Percentiles rank a stretch among this genome's conserved stretches.
Evolutionary conservation across 2,113 vertebrate species (phyloP).

Genomic region (Phalacrocorax brasilianus): DNA sequence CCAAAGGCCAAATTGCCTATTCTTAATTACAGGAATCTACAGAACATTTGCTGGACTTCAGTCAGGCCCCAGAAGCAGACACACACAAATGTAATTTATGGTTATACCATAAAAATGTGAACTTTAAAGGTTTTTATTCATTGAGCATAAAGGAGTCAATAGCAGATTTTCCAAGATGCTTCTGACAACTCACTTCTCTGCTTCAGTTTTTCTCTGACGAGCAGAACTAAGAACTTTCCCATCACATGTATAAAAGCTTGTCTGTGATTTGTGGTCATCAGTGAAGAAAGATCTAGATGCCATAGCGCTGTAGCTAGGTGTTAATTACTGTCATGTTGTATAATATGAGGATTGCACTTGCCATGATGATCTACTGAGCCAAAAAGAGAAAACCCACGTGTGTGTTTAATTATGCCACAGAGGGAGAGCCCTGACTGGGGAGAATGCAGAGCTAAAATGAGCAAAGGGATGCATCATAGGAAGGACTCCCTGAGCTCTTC

Average conservation of each 20-base stretch:
- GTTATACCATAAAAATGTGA: background rate
- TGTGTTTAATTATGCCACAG: background rate
- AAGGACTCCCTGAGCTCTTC: background rate
- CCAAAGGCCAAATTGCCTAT: background rate
- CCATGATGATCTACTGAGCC: background rate
- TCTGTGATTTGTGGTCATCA: background rate
- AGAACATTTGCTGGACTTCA: background rate
- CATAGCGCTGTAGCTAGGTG: background rate
- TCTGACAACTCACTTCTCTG: background rate
- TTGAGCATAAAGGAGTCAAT: background rate
- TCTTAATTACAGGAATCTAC: background rate
- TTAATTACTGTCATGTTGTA: background rate
- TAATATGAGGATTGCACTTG: background rate
- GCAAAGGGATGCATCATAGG: background rate
- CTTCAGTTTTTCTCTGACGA: background rate
- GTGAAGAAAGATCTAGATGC: background rate
- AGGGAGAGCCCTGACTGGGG: background rate
- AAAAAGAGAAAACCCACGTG: background rate
- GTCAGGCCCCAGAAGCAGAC: background rate
- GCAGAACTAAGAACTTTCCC: background rate
- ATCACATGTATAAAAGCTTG: background rate
- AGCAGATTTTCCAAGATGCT: background rate
- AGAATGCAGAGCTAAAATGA: background rate
- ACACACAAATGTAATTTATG: background rate
- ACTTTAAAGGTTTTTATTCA: background rate